A percentile compares a stretch with the other conserved stretches of the same genome.
Evolutionary conservation across 1,140 invertebrate genomes (phyloP).

Genomic region (Drosophila suzukii): DNA sequence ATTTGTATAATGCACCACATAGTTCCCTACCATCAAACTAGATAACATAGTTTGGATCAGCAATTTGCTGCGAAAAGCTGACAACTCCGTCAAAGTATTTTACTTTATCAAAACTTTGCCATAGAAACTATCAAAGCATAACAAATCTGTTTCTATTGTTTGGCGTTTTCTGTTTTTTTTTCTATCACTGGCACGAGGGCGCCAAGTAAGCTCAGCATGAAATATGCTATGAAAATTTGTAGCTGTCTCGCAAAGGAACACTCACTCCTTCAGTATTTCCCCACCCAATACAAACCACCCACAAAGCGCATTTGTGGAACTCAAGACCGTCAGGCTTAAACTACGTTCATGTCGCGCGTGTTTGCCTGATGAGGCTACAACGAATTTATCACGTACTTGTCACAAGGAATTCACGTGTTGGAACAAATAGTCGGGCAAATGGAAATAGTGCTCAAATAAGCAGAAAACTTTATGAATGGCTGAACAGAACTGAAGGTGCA

Average conservation of each 20-base stretch:
- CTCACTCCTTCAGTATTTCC: constrained; percentile 3
- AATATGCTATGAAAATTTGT: constrained; percentile 32
- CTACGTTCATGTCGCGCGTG: constrained; percentile 31
- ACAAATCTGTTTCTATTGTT: constrained; percentile 21
- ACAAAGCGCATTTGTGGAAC: constrained; percentile 16
- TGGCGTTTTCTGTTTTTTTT: constrained; percentile 6
- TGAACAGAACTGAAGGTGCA: constrained; percentile 16
- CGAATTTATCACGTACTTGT: constrained; percentile 48
- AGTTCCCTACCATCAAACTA: background rate
- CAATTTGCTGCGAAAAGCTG: constrained; percentile 20
- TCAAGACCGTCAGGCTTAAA: constrained; percentile 20
- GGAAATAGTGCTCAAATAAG: constrained; percentile 18
- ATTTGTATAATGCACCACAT: background rate
- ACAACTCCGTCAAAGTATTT: background rate
- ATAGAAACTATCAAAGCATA: constrained; percentile 38
- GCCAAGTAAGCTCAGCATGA: constrained; percentile 13
- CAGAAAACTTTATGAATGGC: constrained; percentile 33
- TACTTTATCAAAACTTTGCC: constrained; percentile 13
- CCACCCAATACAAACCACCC: background rate
- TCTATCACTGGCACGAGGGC: background rate
- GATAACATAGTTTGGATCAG: constrained; percentile 15
- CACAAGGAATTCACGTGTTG: constrained; percentile 46
- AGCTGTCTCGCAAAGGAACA: constrained; percentile 12
- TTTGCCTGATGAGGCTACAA: constrained; percentile 35
- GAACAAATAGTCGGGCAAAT: constrained; percentile 30